These are phyloP conservation scores for Actinemys pallida DNA, from an alignment of 2,113 vertebrate species.

Conservation along the genomic window DNA sequence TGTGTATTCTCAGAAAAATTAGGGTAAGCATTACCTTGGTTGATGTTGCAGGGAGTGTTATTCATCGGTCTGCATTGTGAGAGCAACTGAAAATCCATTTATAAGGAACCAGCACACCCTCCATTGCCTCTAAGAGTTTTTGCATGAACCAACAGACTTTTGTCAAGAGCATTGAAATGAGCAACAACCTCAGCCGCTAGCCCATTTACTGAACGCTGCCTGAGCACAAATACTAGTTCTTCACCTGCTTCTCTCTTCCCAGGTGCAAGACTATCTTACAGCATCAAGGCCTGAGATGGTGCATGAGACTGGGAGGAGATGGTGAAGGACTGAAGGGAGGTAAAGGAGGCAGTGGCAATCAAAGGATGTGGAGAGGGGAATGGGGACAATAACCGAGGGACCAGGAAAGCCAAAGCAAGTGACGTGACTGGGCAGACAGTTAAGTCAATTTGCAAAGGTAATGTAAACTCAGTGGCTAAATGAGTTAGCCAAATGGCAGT, in stretches of 20 bases:
- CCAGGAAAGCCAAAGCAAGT: neutral
- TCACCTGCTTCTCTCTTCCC: neutral
- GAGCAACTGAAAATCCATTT: neutral
- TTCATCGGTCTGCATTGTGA: neutral
- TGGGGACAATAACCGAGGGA: neutral
- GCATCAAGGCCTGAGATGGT: neutral
- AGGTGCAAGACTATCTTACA: neutral
- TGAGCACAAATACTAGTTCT: neutral
- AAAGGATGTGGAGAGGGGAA: neutral
- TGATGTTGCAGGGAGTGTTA: neutral
- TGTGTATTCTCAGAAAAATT: neutral
- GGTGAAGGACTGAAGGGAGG: neutral
- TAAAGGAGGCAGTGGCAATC: neutral
- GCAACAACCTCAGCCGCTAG: neutral
- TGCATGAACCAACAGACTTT: neutral
- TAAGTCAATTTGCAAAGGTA: neutral
- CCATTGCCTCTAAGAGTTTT: neutral
- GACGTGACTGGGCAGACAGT: neutral
- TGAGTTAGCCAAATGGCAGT: neutral
- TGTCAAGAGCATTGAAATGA: neutral
- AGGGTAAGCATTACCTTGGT: neutral
- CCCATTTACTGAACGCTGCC: neutral
- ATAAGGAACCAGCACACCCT: accelerated
- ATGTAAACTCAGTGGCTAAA: neutral
- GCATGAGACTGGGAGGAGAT: neutral